Evolutionary conservation across 2,888 invertebrate species (phyloP), one percentile per base, ranked within the genome.

Genomic region (Amiota mariae): DNA sequence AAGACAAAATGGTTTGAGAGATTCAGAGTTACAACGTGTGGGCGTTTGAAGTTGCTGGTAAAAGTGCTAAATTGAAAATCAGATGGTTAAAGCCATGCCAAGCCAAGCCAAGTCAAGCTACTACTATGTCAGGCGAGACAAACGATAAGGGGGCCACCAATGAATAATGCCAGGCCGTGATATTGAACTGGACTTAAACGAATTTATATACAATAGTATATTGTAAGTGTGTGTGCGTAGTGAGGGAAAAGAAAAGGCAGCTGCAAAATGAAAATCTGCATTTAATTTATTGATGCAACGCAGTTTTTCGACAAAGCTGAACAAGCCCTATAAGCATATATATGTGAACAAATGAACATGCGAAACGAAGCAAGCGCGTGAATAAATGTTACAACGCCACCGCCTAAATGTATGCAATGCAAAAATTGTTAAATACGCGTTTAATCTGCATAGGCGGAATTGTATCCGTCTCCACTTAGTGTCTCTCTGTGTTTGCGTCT

Each of bases 281-380:
- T 85, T 83, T 83, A 85, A 83, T 83, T 83, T 83, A 83, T 83
- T 85, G 82, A 81, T 85, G 80, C 83, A 82, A 76, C 80, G 77
- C 70, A 74, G 64, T 73, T 73, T 59, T 59, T 73, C 72, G 54
- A 59, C 59, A 66, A 63, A 54, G 72, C 72, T 47, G 13, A 72
- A 66, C 48, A 77, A 47, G n/a, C 71, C 46, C 15, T 63, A 51
- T 70, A 48, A 63, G 71, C 71, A 59, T 20, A 47, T 20, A 47
- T 20, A 48, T n/a, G 63, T n/a, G 18, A 70, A 70, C 64, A 47
- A 47, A 10, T 6, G 13, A 36, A 64, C 24, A 1, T n/a, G 64
- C n/a, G 11, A 10, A 24, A 2, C 13, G 11, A 10, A 24, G 9
- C 13, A 6, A 56, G 10, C 56, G 15, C n/a, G 36, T 36, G 36